These are phyloP conservation scores for Samia ricini DNA, from an alignment of 1,140 invertebrate genomes.

Conservation along the genomic window DNA sequence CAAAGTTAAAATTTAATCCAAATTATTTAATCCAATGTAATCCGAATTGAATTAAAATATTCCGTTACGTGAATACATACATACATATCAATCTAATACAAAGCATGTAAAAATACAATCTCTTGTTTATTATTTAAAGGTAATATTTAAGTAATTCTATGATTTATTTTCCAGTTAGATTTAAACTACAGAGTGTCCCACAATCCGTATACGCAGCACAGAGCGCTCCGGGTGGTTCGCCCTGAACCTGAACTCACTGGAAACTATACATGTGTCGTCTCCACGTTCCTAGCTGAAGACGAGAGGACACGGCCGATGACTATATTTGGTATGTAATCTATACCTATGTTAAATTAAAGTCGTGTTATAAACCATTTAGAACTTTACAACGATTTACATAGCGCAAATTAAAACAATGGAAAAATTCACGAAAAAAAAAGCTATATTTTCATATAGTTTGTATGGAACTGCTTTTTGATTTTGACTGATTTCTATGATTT, in stretches of 20 bases:
- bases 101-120: not conserved
- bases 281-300: slow-evolving; percentile 83
- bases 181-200: slow-evolving; percentile 79
- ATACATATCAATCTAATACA: not conserved
- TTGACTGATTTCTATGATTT: no score
- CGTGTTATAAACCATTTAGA: no score
- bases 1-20: no score
- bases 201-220: slow-evolving; percentile 79
- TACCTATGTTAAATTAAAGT: no score
- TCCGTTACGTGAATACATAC: no score
- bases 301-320: slow-evolving; percentile 82
- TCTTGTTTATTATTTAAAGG: not conserved
- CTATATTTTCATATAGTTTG: no score
- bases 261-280: slow-evolving; percentile 85
- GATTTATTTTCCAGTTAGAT: slow-evolving; percentile 76
- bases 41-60: no score
- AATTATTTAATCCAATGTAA: no score
- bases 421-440: no score
- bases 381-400: no score
- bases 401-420: no score
- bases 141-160: not conserved
- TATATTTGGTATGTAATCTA: slow-evolving; percentile 81
- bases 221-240: slow-evolving; percentile 81
- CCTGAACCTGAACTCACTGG: slow-evolving; percentile 83
- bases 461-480: no score